Base-by-base conservation (phyloP, 2,113 vertebrate genomes). In the Notothenia coriiceps region DNA sequence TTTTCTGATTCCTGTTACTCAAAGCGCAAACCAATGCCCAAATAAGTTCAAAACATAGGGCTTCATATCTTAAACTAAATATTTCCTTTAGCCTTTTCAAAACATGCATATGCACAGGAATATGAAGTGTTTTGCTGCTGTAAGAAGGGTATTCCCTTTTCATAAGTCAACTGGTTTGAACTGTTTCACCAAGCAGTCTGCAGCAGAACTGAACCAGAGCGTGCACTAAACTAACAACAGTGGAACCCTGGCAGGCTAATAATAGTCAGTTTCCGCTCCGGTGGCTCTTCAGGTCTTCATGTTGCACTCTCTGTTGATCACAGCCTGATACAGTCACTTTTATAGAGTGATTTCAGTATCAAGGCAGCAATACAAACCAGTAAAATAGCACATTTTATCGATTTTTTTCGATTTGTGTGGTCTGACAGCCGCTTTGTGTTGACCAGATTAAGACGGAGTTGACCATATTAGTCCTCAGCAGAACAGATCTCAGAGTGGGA, bases 391-490 rank as follows among this genome's bases (percentile, higher is more conserved):
- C 9, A 6, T 52, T 54, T 69, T 6, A 20, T 57, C 12, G 22
- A 22, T 22, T 22, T 2, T 7, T 10, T 10, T 77, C 52, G 2
- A 74, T 83, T 0, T 74, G 73, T 80, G 75, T 70, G 72, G 70
- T 65, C 77, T 65, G 73, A 74, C 70, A 50, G 71, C 71, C 29
- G 29, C 15, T 66, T 40, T 17, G 44, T 15, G 25, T 33, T 46
- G 50, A 60, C 43, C 70, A 55, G 70, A 85, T 83, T 57, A 69
- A 60, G 60, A 22, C 22, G 6, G 62, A 67, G 75, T 14, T 85
- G 80, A 78, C 83, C 83, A 70, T 85, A 86, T 90, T 89, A 81
- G 87, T 77, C 80, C 77, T 84, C 18, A 46, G 72, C 68, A 71
- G 70, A 73, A n/a, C 62, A 46, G 71, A 77, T 40, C 70, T 67